Base-by-base conservation (phyloP, 1,140 invertebrate species). In the Latrodectus geometricus region DNA sequence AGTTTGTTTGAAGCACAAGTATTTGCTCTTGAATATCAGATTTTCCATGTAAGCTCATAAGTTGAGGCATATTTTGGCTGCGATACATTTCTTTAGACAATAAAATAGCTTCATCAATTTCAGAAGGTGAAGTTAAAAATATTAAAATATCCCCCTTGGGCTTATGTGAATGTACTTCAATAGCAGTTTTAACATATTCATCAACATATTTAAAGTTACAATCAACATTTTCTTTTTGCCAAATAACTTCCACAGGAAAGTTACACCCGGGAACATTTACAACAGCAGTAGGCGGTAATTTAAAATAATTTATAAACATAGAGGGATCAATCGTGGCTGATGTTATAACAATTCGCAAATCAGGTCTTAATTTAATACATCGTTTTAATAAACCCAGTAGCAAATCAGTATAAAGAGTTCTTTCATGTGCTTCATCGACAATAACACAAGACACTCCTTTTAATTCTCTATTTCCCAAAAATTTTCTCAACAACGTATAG, bases 311-410 rank as follows among this genome's bases (percentile, higher is more conserved):
- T 52, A 94, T 94, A 91, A 99, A 99, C 89, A 96, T 94, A 90
- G 98, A 96, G 9, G 97, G 96, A 92, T 98, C 95, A 95, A 99
- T 92, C 3, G 98, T 99, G 12, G 98, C 98, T 91, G 97, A 98
- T 0, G 98, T 99, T 89, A 99, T 99, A 0, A 99, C 92, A 0
- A 99, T 91, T 92, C 99, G 99, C 17, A 99, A 92, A 91, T 99
- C 97, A 0, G 95, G 93, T 76, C 96, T 93, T 83, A 94, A 92
- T 89, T 93, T 94, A 89, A 97, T 96, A 4, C 96, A 93, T 89
- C 93, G 91, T 92, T 97, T 94, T n/a, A 96, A 93, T 90, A 97
- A 93, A 81, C 95, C 95, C 92, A 98, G 94, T 0, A 99, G 92
- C 4, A 99, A 93, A 92, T 99, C 98, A 0, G 97, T 98, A 89